Evolutionary conservation across 2,888 invertebrate genomes (phyloP), one percentile per base, ranked within the genome.

Genomic region (Sipunculus nudus): DNA sequence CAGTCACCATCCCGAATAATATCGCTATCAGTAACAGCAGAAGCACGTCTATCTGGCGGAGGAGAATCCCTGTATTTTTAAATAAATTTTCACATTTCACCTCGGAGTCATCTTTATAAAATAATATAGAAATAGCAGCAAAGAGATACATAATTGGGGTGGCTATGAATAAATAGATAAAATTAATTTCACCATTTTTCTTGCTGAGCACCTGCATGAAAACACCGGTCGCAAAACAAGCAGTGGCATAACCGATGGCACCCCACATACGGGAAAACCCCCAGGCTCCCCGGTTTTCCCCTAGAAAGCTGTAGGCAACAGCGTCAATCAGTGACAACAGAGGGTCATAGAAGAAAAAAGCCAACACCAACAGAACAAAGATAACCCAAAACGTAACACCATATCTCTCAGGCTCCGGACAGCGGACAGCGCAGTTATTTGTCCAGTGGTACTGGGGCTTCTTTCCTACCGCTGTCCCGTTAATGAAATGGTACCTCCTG

Each of bases 291-390:
- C 89, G 88, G 75, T 91, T 90, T 77, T 91, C 89, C 80, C 92
- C 92, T 68, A 94, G 91, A 88, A 92, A 90, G 13, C 91, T 91
- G 64, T 94, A 85, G 0, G 93, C 92, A 65, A 93, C 92, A 0
- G 94, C 93, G 84, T 94, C 94, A 89, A 93, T 90, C 56, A 94
- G 90, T 13, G 92, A 92, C 0, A 93, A 91, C n/a, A 92, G 91
- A 29, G 92, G 92, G 4, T 91, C 90, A 77, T 92, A 86, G 88
- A 91, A 91, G 4, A 92, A 90, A 31, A 91, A 92, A 1, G 91
- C 93, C 73, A 92, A 85, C 71, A 94, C 90, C 77, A 93, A 89
- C 63, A 94, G 77, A 54, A 89, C 84, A 79, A 94, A 92, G 79
- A 94, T 94, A 62, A 91, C 87, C 88, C 92, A 93, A 79, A 94